Evolutionary conservation across 1,140 invertebrate genomes (phyloP), one percentile per base, ranked within the genome.

Genomic region (Heterodera carotae): DNA sequence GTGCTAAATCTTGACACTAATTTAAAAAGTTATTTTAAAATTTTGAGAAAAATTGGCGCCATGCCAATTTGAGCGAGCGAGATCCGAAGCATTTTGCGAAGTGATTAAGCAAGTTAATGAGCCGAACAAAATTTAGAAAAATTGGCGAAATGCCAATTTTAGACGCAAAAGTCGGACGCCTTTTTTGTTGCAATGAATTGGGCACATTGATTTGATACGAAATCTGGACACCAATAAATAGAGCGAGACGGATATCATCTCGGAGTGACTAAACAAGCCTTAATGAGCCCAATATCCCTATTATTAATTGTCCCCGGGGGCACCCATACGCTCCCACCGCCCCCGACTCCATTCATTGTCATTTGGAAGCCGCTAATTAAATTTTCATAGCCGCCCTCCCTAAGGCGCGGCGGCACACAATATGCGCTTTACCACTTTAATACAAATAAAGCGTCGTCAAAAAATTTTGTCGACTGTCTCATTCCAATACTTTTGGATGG

Each of bases 271-370:
- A 29, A 31, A 10, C 36, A 10, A n/a, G 25, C 62, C 27, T 27
- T 66, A 66, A 66, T 66, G 62, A 66, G 62, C n/a, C 62, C 10
- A 66, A 15, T 12, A 34, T 29, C 27, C 27, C n/a, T n/a, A n/a
- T n/a, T 12, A 66, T 34, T 29, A 66, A 66, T 31, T 22, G 62
- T 29, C 62, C 27, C 33, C 27, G 3, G 31, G 69, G 56, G 56
- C 43, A 31, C 43, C 62, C n/a, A n/a, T n/a, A n/a, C n/a, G n/a
- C n/a, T n/a, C n/a, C n/a, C n/a, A n/a, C n/a, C n/a, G n/a, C n/a
- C 27, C 25, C 29, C 18, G n/a, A 56, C 18, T 18, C 36, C 39
- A 71, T 56, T 71, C 29, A 29, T 71, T 33, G 69, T 43, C 48
- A 22, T 22, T 22, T n/a, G n/a, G 48, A 59, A 43, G 29, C 7